A percentile compares a stretch with the other conserved stretches of the same genome.
These are phyloP conservation scores for Seira sanloemensis DNA, from an alignment of 2,888 invertebrate genomes.

Conservation along the genomic window DNA sequence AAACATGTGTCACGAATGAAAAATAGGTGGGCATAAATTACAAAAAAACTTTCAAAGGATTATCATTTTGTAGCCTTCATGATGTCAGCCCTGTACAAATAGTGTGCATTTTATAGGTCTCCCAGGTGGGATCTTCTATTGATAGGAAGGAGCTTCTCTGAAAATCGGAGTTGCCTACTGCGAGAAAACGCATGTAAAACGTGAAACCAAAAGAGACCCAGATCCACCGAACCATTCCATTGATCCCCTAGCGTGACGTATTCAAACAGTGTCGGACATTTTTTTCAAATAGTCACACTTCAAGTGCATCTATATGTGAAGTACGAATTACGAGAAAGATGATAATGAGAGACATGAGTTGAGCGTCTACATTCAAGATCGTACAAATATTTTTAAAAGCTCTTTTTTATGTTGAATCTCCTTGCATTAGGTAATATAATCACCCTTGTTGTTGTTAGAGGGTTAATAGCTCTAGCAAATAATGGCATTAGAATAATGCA, in stretches of 20 bases:
- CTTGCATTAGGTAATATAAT: conserved; percentile 4
- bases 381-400: not conserved
- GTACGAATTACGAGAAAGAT: conserved; percentile 28
- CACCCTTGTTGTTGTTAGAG: not conserved
- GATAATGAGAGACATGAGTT: conserved; percentile 19
- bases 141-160: conserved; percentile 18
- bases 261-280: conserved; percentile 37
- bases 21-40: not conserved
- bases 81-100: not conserved
- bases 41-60: not conserved
- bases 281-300: conserved; percentile 26
- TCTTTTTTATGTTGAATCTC: not conserved
- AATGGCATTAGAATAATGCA: not conserved
- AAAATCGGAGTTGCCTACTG: conserved; percentile 52
- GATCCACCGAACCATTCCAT: conserved; percentile 60
- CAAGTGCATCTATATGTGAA: conserved; percentile 36
- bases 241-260: conserved; percentile 42
- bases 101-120: not conserved
- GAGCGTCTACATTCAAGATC: not conserved
- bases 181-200: conserved; percentile 54
- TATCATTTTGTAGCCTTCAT: not conserved
- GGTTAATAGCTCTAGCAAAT: conserved; percentile 1
- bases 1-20: not conserved
- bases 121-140: not conserved
- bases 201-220: conserved; percentile 61